Conservation (phyloP, 2,888 invertebrate species). For the Timema cristinae region DNA sequence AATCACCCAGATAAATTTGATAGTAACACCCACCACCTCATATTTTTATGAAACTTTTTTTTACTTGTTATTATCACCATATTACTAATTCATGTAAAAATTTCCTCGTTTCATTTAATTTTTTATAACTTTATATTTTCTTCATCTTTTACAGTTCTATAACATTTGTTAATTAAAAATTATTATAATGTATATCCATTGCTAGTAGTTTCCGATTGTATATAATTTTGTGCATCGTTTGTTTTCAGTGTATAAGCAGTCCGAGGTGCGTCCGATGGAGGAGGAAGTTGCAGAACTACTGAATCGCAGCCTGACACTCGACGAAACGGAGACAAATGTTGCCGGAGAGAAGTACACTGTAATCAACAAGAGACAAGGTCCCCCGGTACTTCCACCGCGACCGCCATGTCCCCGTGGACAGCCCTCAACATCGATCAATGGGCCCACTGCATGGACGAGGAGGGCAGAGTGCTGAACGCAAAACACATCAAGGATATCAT, state of each 20-base stretch:
- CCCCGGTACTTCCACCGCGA: constrained; percentile 62
- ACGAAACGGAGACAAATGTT: constrained; percentile 24
- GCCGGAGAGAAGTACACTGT: constrained; percentile 68
- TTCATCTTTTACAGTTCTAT: no score
- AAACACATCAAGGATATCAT: constrained; percentile 78
- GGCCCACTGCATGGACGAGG: constrained; percentile 71
- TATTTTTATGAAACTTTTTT: no score
- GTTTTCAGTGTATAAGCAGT: constrained; percentile 35
- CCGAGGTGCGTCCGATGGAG: constrained; percentile 33
- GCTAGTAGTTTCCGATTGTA: no score
- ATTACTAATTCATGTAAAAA: no score
- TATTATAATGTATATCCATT: no score
- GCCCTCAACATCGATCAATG: constrained; percentile 77
- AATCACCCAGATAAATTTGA: no score
- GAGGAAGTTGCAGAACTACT: constrained; percentile 61
- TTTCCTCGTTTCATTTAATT: no score
- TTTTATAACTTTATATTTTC: no score
- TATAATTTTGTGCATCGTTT: neutral
- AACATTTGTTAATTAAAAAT: no score
- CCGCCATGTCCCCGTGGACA: constrained; percentile 65
- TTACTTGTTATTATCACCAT: no score
- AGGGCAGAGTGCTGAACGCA: constrained; percentile 75
- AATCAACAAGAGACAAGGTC: constrained; percentile 53
- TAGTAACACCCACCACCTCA: no score
- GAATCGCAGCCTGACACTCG: constrained; percentile 43